Conservation (phyloP, 1,140 invertebrate species). For the Coelopa frigida region DNA sequence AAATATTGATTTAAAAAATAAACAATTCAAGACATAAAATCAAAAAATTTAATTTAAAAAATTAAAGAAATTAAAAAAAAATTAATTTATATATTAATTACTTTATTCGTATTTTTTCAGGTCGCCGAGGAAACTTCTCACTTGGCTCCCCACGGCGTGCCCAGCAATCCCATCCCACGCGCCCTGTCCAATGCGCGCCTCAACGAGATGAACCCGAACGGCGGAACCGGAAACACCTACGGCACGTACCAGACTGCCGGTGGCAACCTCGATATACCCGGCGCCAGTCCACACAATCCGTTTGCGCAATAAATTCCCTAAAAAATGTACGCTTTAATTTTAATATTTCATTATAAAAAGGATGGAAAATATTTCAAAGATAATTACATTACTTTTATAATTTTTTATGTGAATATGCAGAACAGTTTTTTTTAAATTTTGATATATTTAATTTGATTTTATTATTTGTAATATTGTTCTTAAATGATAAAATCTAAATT, state of each 20-base stretch:
- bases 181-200: constrained; percentile 77
- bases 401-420: constrained; percentile 10
- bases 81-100: not conserved
- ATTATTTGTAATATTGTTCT: not conserved
- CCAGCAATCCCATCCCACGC: constrained; percentile 85
- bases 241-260: constrained; percentile 63
- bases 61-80: too few relatives aligned
- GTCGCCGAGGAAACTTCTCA: constrained; percentile 79
- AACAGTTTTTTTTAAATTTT: not conserved
- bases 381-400: constrained; percentile 1
- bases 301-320: constrained; percentile 31
- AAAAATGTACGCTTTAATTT: constrained; percentile 4
- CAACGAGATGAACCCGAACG: constrained; percentile 55
- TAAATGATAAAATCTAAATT: too few relatives aligned
- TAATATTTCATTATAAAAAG: not conserved
- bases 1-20: too few relatives aligned
- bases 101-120: constrained; percentile 25
- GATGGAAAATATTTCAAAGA: not conserved
- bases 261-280: constrained; percentile 59
- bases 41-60: too few relatives aligned
- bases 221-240: constrained; percentile 52
- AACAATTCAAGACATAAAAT: too few relatives aligned
- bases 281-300: constrained; percentile 40
- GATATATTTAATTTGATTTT: not conserved
- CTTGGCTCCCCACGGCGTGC: constrained; percentile 90